These are phyloP conservation scores for Coremacera marginata DNA, from an alignment of 2,888 invertebrate species.

Conservation along the genomic window DNA sequence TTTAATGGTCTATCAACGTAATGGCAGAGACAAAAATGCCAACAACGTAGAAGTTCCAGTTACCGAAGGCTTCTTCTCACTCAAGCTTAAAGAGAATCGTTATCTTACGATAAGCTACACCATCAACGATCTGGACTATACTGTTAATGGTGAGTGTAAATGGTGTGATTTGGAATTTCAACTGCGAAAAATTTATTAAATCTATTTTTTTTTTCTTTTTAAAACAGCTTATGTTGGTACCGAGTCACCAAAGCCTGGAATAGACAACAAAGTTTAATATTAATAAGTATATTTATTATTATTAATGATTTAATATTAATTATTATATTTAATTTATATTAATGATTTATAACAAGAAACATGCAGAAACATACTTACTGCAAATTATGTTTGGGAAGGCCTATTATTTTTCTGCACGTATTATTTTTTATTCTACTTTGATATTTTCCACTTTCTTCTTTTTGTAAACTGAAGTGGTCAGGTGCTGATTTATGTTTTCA, in stretches of 20 bases:
- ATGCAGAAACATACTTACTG: no score
- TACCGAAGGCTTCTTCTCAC: conserved; percentile 47
- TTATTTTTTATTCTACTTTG: no score
- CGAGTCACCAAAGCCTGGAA: conserved; percentile 50
- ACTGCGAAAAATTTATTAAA: conserved; percentile 24
- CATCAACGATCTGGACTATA: conserved; percentile 57
- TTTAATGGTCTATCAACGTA: conserved; percentile 54
- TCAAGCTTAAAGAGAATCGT: conserved; percentile 50
- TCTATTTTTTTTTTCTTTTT: neutral
- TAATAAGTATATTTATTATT: no score
- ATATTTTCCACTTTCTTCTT: no score
- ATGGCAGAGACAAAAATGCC: conserved; percentile 43
- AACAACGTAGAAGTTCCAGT: conserved; percentile 36
- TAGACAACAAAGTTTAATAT: conserved; percentile 41
- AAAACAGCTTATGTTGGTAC: conserved; percentile 56
- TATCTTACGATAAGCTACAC: conserved; percentile 57
- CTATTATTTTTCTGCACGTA: no score
- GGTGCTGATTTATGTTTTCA: no score
- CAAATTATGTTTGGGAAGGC: no score
- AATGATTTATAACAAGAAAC: no score
- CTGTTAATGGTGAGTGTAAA: conserved; percentile 51
- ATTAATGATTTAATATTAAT: no score
- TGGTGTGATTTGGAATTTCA: neutral
- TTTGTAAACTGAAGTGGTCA: no score
- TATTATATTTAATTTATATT: no score